These are phyloP conservation scores for Poeciliopsis infans DNA, from an alignment of 2,797 vertebrate species.

Conservation along the genomic window DNA sequence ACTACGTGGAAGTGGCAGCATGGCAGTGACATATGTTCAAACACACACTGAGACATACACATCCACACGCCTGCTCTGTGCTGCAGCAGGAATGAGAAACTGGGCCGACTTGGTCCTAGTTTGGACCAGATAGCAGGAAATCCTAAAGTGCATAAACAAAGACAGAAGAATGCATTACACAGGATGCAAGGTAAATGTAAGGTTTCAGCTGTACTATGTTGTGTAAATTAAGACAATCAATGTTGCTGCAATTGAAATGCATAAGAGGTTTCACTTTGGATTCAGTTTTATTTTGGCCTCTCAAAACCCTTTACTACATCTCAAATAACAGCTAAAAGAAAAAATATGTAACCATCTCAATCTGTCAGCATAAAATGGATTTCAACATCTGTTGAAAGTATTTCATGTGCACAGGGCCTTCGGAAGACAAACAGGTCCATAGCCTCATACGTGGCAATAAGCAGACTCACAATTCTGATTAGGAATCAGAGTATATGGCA, in stretches of 20 bases:
- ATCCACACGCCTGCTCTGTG: neutral
- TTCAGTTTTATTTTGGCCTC: neutral
- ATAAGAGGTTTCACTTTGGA: neutral
- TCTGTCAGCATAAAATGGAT: neutral
- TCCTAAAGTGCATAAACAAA: neutral
- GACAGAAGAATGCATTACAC: neutral
- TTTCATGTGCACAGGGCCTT: no score
- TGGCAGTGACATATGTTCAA: conserved; percentile 72
- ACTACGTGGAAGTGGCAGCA: conserved; percentile 60
- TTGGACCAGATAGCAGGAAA: neutral
- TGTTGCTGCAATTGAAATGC: neutral
- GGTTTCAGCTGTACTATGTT: neutral
- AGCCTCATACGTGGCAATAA: no score
- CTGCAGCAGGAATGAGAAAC: conserved; percentile 9
- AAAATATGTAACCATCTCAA: neutral
- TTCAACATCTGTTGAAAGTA: neutral
- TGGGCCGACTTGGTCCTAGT: neutral
- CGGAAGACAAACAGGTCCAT: no score
- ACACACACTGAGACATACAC: conserved; percentile 21
- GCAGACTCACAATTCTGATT: no score
- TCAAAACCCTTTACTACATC: neutral
- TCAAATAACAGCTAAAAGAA: neutral
- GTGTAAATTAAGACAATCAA: neutral
- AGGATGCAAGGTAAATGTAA: neutral
- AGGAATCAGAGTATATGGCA: no score